These are phyloP conservation scores for Nothoprocta perdicaria DNA, from an alignment of 2,113 vertebrate genomes.

Conservation along the genomic window DNA sequence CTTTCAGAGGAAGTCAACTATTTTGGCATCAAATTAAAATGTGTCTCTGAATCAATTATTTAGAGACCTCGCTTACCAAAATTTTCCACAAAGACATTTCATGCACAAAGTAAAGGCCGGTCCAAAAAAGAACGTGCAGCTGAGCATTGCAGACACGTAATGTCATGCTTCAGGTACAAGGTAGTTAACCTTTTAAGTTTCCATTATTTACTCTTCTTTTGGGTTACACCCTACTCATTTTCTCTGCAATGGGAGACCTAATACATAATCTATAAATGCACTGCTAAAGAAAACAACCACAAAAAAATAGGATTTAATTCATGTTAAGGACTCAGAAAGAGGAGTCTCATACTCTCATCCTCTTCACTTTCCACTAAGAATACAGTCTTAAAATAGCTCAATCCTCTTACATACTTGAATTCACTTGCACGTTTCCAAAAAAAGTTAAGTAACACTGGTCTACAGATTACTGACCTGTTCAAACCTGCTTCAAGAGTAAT, in stretches of 20 bases:
- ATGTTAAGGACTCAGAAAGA: background rate
- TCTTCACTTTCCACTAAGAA: background rate
- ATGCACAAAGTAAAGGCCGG: background rate
- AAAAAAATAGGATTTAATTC: background rate
- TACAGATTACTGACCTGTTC: background rate
- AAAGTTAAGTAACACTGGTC: background rate
- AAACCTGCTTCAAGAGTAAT: background rate
- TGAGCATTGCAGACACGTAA: background rate
- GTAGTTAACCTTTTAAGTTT: background rate
- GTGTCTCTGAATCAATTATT: background rate
- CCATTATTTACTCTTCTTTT: background rate
- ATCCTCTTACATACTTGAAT: background rate
- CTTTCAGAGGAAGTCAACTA: background rate
- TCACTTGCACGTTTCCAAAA: background rate
- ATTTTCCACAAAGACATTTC: background rate
- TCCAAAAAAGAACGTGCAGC: background rate
- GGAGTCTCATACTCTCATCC: background rate
- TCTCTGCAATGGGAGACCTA: background rate
- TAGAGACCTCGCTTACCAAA: background rate
- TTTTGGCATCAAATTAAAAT: no score
- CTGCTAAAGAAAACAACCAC: background rate
- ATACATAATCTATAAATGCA: background rate
- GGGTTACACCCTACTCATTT: background rate
- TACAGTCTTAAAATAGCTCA: background rate
- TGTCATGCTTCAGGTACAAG: background rate